Conservation (phyloP, 2,113 vertebrate species). For the Erinaceus europaeus region DNA sequence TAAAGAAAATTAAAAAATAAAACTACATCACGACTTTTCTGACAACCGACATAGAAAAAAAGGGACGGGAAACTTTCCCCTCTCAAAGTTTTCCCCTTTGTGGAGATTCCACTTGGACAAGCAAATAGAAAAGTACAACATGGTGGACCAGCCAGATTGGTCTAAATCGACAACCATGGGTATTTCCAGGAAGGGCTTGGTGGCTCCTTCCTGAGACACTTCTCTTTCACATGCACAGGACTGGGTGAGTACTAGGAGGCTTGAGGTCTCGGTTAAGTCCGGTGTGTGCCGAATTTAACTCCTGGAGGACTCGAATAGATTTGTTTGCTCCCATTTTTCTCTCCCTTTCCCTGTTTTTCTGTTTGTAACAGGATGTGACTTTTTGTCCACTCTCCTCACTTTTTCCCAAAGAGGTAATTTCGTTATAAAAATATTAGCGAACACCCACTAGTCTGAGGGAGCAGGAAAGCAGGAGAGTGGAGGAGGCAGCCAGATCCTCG, state of each 20-base stretch:
- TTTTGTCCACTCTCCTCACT: slow-evolving; percentile 4
- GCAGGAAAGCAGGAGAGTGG: neutral
- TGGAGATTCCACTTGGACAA: neutral
- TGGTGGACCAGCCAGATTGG: neutral
- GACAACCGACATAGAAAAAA: neutral
- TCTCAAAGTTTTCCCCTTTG: neutral
- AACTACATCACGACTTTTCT: too few species aligned
- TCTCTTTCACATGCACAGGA: slow-evolving; percentile 47
- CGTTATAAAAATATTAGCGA: neutral
- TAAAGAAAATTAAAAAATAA: too few species aligned
- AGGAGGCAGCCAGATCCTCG: slow-evolving; percentile 23
- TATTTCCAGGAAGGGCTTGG: slow-evolving; percentile 4
- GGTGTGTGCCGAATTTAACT: slow-evolving; percentile 49
- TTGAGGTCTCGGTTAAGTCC: slow-evolving; percentile 61
- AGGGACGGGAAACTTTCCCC: neutral
- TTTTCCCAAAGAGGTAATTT: neutral
- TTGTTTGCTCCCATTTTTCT: slow-evolving; percentile 71
- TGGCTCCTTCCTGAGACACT: slow-evolving; percentile 5
- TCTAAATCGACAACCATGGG: neutral
- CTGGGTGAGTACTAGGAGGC: slow-evolving; percentile 51
- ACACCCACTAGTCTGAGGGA: slow-evolving; percentile 36
- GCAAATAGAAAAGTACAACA: slow-evolving; percentile 7
- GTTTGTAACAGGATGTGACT: slow-evolving; percentile 58
- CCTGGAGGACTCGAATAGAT: slow-evolving; percentile 41
- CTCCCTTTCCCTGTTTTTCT: slow-evolving; percentile 54